Evolutionary conservation across 2,113 vertebrate species (phyloP).

Genomic region (Pardalotus punctatus): DNA sequence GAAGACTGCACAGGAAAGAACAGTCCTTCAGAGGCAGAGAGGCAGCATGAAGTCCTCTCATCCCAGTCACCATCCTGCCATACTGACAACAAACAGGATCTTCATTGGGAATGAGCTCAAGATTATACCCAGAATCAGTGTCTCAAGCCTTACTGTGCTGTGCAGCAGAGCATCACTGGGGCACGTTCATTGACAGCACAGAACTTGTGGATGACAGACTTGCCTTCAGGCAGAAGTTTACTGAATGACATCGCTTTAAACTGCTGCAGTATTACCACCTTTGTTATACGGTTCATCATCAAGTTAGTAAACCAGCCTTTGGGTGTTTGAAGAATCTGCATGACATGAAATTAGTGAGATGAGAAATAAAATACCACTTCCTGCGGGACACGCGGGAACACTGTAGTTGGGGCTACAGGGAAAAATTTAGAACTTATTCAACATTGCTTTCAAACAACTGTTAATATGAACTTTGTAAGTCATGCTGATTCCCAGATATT

Average conservation of each 20-base stretch:
- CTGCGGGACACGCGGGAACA: neutral
- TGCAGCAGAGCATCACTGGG: neutral
- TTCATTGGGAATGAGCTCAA: neutral
- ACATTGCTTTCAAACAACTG: neutral
- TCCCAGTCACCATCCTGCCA: neutral
- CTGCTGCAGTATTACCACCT: neutral
- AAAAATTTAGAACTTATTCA: neutral
- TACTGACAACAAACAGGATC: neutral
- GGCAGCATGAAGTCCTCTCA: neutral
- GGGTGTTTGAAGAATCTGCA: neutral
- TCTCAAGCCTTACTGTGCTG: neutral
- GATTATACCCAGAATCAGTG: neutral
- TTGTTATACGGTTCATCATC: neutral
- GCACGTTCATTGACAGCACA: neutral
- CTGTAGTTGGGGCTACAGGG: neutral
- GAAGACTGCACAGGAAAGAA: neutral
- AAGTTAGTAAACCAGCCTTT: neutral
- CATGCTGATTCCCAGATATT: neutral
- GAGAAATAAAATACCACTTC: neutral
- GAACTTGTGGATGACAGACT: neutral
- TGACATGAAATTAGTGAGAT: neutral
- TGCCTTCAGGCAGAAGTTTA: neutral
- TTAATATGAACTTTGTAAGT: neutral
- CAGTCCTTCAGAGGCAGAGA: accelerated
- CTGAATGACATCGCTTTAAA: neutral